Conservation (phyloP, 2,888 invertebrate genomes). For the Cecidostiba fungosa region DNA sequence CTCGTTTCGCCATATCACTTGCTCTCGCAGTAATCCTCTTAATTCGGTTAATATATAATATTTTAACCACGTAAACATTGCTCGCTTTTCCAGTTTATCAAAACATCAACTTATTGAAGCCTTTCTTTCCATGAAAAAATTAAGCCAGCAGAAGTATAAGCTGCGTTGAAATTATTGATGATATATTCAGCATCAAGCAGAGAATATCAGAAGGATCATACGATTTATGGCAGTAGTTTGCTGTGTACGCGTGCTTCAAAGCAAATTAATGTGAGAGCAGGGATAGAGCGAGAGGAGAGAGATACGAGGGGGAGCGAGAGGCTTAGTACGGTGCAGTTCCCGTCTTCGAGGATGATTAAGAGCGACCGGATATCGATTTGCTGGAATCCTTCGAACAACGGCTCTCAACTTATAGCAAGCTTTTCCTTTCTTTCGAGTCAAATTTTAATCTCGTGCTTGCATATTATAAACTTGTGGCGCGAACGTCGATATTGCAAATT, state of each 20-base stretch:
- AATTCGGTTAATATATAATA: too few species aligned
- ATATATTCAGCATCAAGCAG: neutral
- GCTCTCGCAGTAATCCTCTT: neutral
- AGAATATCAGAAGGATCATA: conserved; percentile 30
- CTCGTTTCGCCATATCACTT: neutral
- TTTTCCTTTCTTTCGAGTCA: neutral
- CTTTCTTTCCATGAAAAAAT: neutral
- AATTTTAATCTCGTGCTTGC: neutral
- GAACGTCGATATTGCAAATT: neutral
- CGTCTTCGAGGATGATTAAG: conserved; percentile 63
- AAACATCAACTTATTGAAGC: neutral
- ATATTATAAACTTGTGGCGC: neutral
- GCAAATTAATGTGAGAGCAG: conserved; percentile 57
- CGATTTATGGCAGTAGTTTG: conserved; percentile 53
- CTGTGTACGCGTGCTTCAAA: conserved; percentile 54
- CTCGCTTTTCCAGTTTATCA: neutral
- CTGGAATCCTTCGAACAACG: conserved; percentile 65
- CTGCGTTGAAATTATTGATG: conserved; percentile 36
- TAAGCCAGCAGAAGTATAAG: neutral
- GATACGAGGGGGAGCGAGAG: conserved; percentile 25
- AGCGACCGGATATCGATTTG: conserved; percentile 66
- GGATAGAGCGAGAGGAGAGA: conserved; percentile 33
- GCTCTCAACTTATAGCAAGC: conserved; percentile 43
- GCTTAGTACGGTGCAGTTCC: conserved; percentile 49
- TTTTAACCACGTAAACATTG: neutral